Percentiles rank a stretch among this genome's conserved stretches.
Evolutionary conservation across 1,140 invertebrate species (phyloP).

Genomic region (Drosophila carrolli): DNA sequence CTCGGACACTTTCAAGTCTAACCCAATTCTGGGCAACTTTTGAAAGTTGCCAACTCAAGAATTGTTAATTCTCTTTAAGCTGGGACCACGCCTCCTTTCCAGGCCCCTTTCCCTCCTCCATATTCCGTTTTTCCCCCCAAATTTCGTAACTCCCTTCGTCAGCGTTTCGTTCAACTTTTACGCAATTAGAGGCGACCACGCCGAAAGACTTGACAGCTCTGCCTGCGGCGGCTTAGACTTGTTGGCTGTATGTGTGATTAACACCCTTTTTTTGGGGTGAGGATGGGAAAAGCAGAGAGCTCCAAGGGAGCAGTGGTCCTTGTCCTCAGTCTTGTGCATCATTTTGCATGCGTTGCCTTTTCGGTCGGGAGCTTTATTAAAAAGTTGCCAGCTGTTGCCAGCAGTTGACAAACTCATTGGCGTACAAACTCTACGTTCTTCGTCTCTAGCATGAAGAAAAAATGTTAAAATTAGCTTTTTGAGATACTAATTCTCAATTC

Average conservation of each 20-base stretch:
- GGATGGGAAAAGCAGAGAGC: neutral
- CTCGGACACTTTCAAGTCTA: conserved; percentile 45
- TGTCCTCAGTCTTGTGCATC: conserved; percentile 52
- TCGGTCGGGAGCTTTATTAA: conserved; percentile 65
- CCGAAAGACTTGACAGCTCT: conserved; percentile 45
- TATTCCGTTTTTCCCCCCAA: neutral
- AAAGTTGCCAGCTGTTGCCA: conserved; percentile 67
- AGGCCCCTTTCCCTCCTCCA: neutral
- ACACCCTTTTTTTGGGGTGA: conserved; percentile 27
- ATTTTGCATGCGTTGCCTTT: conserved; percentile 67
- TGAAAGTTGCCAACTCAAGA: conserved; percentile 49
- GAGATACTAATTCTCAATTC: too few species aligned
- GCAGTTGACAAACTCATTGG: conserved; percentile 79
- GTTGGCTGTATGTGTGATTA: conserved; percentile 47
- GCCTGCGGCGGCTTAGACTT: conserved; percentile 42
- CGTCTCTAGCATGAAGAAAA: neutral
- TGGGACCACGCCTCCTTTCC: conserved; percentile 9
- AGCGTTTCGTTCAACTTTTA: conserved; percentile 50
- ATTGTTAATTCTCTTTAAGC: conserved; percentile 55
- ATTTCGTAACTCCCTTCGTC: conserved; percentile 29
- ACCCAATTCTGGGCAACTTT: conserved; percentile 49
- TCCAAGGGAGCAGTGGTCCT: conserved; percentile 14
- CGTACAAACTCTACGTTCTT: conserved; percentile 12
- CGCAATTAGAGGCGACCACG: conserved; percentile 50
- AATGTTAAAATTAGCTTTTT: neutral